Percentiles rank a stretch among this genome's conserved stretches.
Conservation (phyloP, 2,797 vertebrate species). For the Psittacula echo region DNA sequence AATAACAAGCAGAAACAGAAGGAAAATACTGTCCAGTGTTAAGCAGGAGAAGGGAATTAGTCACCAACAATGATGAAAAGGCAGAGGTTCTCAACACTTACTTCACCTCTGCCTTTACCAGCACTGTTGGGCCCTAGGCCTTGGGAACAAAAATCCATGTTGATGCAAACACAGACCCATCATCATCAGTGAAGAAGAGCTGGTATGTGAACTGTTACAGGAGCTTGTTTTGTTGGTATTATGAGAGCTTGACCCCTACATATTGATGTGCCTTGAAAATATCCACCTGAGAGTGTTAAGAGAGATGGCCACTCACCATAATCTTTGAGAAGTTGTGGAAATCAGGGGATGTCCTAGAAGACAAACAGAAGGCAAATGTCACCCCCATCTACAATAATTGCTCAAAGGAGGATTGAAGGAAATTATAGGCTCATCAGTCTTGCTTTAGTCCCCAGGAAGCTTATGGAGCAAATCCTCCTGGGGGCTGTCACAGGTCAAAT, state of each 20-base stretch:
- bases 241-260: not conserved
- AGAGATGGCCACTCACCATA: not conserved
- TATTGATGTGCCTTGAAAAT: not conserved
- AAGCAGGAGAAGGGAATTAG: not conserved
- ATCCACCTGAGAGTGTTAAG: not conserved
- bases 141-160: not conserved
- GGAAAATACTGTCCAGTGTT: not conserved
- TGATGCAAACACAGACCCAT: not conserved
- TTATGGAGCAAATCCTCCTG: not conserved
- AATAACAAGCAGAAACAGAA: not conserved
- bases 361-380: not conserved
- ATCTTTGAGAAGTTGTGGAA: not conserved
- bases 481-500: not conserved
- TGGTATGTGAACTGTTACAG: not conserved
- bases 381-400: not conserved
- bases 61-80: not conserved
- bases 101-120: not conserved
- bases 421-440: not conserved
- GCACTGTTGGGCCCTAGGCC: not conserved
- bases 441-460: not conserved
- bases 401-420: not conserved
- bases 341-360: not conserved
- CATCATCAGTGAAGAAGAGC: not conserved
- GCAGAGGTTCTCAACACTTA: not conserved
- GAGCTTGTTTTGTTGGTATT: not conserved